Evolutionary conservation across 2,113 vertebrate genomes (phyloP).

Genomic region (Nerophis lumbriciformis): DNA sequence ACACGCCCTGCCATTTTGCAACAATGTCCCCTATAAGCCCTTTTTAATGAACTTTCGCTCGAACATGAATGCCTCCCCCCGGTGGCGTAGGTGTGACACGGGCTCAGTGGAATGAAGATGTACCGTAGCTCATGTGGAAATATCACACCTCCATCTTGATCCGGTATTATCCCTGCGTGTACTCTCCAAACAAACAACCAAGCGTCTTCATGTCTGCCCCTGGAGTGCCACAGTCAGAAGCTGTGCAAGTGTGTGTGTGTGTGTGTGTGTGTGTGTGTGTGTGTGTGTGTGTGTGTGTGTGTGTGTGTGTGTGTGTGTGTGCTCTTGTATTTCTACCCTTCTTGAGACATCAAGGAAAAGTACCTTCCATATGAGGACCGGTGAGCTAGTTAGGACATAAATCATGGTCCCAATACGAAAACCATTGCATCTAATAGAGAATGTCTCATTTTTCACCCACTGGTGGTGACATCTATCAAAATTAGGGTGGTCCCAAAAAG

Average conservation of each 20-base stretch:
- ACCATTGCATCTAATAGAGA: too few relatives aligned
- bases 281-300: too few relatives aligned
- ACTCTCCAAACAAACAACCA: slow-evolving; percentile 46
- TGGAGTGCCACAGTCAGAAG: slow-evolving; percentile 17
- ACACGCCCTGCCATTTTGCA: slow-evolving; percentile 16
- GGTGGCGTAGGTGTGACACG: slow-evolving; percentile 7
- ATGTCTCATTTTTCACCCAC: too few relatives aligned
- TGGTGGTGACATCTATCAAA: too few relatives aligned
- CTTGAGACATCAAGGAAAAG: too few relatives aligned
- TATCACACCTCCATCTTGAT: slow-evolving; percentile 11
- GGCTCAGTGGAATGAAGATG: slow-evolving; percentile 14
- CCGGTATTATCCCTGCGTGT: slow-evolving; percentile 19
- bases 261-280: too few relatives aligned
- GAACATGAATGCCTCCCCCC: slow-evolving; percentile 4
- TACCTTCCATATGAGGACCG: too few relatives aligned
- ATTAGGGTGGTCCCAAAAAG: too few relatives aligned
- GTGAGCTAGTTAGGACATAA: too few relatives aligned
- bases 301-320: too few relatives aligned
- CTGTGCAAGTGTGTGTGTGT: neutral
- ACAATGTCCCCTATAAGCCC: slow-evolving; percentile 10
- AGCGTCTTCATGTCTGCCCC: slow-evolving; percentile 21
- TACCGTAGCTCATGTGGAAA: slow-evolving; percentile 22
- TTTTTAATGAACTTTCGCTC: slow-evolving; percentile 24
- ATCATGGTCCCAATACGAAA: too few relatives aligned
- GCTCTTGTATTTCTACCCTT: too few relatives aligned